Evolutionary conservation across 2,113 vertebrate genomes (phyloP).

Genomic region (Panthera leo): DNA sequence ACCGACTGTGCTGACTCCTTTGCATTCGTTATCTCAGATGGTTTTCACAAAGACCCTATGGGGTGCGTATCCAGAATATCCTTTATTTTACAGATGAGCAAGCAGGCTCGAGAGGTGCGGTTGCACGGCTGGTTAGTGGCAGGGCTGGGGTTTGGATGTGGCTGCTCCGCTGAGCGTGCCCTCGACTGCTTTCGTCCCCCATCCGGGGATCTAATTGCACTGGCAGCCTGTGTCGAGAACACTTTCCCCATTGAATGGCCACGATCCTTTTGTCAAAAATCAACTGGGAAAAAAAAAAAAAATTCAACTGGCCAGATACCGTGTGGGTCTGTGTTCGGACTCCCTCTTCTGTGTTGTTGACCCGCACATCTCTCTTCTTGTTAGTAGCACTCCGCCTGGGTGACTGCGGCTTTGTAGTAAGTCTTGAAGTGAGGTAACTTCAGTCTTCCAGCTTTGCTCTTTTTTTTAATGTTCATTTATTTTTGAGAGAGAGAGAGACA

Average conservation of each 20-base stretch:
- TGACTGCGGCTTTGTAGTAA: not conserved
- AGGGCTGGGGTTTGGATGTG: not conserved
- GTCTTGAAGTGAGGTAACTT: not conserved
- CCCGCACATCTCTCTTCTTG: not conserved
- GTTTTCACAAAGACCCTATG: not conserved
- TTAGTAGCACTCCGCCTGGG: not conserved
- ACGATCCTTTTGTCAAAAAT: constrained; percentile 9
- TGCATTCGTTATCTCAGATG: not conserved
- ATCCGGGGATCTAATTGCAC: not conserved
- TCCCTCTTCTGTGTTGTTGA: not conserved
- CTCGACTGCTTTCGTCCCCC: not conserved
- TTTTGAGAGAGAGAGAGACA: no score
- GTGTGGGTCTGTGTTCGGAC: not conserved
- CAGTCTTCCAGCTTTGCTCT: not conserved
- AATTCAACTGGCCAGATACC: not conserved
- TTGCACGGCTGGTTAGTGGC: not conserved
- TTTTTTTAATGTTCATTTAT: not conserved
- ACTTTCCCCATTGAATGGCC: not conserved
- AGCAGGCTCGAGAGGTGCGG: not conserved
- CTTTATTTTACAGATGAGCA: not conserved
- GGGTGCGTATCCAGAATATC: not conserved
- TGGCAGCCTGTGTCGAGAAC: not conserved
- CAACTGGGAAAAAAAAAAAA: not conserved
- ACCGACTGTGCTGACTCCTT: not conserved
- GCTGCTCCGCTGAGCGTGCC: not conserved